phyloP scores from a whole-genome alignment of 2,113 vertebrate genomes.

The Aleadryas rufinucha region DNA sequence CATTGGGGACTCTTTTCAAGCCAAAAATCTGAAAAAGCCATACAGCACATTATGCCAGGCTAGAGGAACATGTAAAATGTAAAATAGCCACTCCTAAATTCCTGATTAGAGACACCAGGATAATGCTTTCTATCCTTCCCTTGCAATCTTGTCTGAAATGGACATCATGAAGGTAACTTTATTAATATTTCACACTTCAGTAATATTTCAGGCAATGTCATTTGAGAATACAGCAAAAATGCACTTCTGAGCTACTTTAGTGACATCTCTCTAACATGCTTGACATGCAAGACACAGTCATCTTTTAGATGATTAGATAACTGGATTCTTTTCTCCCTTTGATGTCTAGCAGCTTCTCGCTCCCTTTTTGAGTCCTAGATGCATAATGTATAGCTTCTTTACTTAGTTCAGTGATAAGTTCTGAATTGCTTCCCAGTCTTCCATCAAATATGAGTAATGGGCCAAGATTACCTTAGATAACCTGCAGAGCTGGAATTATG shows the following conservation, averaged over 20 bases:
- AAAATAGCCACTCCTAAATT: background rate
- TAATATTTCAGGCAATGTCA: constrained; percentile 26
- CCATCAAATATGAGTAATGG: background rate
- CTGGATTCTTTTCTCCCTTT: background rate
- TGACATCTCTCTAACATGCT: background rate
- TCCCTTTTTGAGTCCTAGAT: background rate
- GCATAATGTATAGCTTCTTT: background rate
- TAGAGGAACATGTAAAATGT: background rate
- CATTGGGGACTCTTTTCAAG: rapidly evolving
- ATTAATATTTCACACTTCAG: background rate
- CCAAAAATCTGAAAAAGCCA: background rate
- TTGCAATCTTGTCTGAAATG: background rate
- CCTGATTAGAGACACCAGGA: background rate
- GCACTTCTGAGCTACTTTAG: background rate
- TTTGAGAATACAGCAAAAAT: background rate
- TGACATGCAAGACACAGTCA: background rate
- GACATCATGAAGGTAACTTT: background rate
- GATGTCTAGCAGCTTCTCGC: background rate
- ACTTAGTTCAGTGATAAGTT: background rate
- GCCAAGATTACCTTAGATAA: background rate
- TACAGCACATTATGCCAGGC: background rate
- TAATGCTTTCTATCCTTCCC: background rate
- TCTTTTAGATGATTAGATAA: background rate
- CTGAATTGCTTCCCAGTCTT: background rate
- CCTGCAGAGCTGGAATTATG: background rate